Base-by-base conservation (phyloP, 92 coral and sea anemone genomes). In the Plumapathes pennacea region DNA sequence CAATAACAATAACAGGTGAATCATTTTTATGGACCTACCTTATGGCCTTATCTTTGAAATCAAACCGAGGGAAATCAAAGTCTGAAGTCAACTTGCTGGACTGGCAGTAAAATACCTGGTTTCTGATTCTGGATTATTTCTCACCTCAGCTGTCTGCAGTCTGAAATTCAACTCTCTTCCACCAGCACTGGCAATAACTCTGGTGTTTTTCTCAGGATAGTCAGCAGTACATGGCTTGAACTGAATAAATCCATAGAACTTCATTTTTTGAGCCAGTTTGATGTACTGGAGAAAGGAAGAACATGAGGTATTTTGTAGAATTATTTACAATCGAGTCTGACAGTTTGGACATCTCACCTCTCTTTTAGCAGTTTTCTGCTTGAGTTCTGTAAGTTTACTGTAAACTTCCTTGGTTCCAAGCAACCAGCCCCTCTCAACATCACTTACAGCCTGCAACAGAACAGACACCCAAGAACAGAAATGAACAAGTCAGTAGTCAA, bases 401-500 rank as follows among this genome's bases (percentile, higher is more conserved):
- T 87, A 73, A 2, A 84, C 90, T 45, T 90, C 97, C 56, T 84
- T 84, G 8, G 90, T 73, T 18, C 90, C 95, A 23, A 69, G 63
- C 8, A 89, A 78, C 97, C 97, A 90, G 3, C 89, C 97, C 73
- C 86, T 79, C 20, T 90, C 97, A 31, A 90, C 64, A 54, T 90
- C 97, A 79, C 96, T 90, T 9, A 87, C 90, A 40, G 97, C 95
- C 97, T 90, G 67, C 11, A 58, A 33, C 25, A 10, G 40, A 38
- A 55, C 15, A 50, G 34, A 10, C 0, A 38, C 19, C 15, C n/a
- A n/a, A n/a, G n/a, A n/a, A n/a, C n/a, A n/a, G n/a, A n/a, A n/a
- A n/a, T n/a, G n/a, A n/a, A n/a, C n/a, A n/a, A n/a, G n/a, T n/a
- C n/a, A n/a, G n/a, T n/a, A n/a, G n/a, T n/a, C n/a, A n/a, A n/a